Base-by-base conservation (phyloP, 2,113 vertebrate genomes). In the Pelobates fuscus region DNA sequence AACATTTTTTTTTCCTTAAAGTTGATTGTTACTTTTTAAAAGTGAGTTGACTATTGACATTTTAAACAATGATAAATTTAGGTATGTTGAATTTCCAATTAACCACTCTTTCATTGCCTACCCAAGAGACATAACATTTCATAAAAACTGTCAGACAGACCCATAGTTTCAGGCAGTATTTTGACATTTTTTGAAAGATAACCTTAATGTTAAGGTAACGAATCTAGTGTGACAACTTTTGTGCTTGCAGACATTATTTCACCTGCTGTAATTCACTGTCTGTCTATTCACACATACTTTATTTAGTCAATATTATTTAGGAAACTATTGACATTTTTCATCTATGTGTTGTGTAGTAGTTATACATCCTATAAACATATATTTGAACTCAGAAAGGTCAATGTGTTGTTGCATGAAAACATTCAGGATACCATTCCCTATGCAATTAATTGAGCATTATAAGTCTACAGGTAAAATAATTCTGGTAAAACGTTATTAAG, bases 11-110 rank as follows among this genome's bases (percentile, higher is more conserved):
- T 41, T 12, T 41, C 14, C 14, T 2, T 15, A 17, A 49, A 49
- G 44, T 49, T 6, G 32, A 6, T 49, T 49, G 44, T 17, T 49
- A 49, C 44, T 64, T 62, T 57, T 57, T 60, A 6, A 25, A 60
- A 15, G 11, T 30, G 29, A 30, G 27, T 29, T 30, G 60, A 32
- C 60, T 62, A 62, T 62, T 64, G 62, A 64, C 62, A 64, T 64
- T 64, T 64, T 64, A 44, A 37, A 64, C 32, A 64, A 64, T n/a
- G 12, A 43, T 64, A 64, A 44, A 64, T 64, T 64, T 64, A 43
- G 62, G 32, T 23, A 14, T 64, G 32, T 64, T 64, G 32, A 64
- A 43, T 64, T 64, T 64, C 61, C 37, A 64, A 64, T 64, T 64
- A 64, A 64, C 62, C 32, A 37, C 20, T 43, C 62, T 43, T 64